Base-by-base conservation (phyloP, 2,888 invertebrate genomes). In the Phaonia tiefii region DNA sequence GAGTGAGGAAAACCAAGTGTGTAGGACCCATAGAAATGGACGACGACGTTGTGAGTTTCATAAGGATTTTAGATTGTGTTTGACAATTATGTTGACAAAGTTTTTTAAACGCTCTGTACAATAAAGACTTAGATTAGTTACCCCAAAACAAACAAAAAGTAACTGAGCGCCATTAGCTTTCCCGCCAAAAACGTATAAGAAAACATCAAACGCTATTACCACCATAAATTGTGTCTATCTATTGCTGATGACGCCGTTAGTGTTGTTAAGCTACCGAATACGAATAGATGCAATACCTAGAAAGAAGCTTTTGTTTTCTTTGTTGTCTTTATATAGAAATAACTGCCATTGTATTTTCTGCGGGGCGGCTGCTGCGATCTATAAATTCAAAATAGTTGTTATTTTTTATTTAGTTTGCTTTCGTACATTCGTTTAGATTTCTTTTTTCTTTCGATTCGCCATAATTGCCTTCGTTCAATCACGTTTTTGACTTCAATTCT, bases 391-490 rank as follows among this genome's bases (percentile, higher is more conserved):
- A 31, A 31, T 31, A 31, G 4, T 5, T 31, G 8, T 3, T 31
- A 31, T 8, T 8, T 31, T 5, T 31, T 31, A 5, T 3, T 31
- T 31, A 31, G 31, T 3, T 31, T 31, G 31, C 31, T 31, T 63
- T 0, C 44, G 1, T 66, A 17, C 15, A 37, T 39, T 63, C 13
- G 49, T n/a, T n/a, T n/a, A n/a, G n/a, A n/a, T n/a, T n/a, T n/a
- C 17, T n/a, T 58, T 66, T 66, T 51, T 37, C 65, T 65, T 60
- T 49, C n/a, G 22, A 71, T 63, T 76, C 67, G 8, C 26, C 51
- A 74, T 71, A 80, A 80, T 80, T 80, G 74, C 77, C 71, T 67
- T 81, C 78, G 77, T 78, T 81, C 75, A 81, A 78, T 81, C 81
- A 81, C 81, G 81, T 78, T 81, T 81, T 81, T 69, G 71, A 75